Conservation (phyloP, 1,140 invertebrate species). For the Teleogryllus occipitalis region DNA sequence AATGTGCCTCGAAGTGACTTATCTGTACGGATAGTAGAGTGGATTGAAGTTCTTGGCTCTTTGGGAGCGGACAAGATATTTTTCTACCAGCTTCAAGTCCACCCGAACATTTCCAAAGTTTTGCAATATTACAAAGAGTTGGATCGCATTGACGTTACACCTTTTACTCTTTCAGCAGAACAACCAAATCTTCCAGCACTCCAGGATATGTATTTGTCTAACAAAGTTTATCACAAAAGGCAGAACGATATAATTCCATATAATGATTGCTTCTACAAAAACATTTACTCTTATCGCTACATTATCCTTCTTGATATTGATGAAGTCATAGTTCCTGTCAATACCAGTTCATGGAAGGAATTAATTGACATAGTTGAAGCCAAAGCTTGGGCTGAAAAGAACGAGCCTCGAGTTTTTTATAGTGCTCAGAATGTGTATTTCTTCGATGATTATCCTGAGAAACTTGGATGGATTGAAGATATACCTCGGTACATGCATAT, state of each 20-base stretch:
- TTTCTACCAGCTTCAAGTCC: constrained; percentile 58
- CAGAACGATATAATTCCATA: constrained; percentile 94
- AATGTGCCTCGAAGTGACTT: too few relatives aligned
- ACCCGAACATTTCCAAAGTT: constrained; percentile 46
- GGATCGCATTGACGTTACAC: too few relatives aligned
- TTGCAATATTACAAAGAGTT: constrained; percentile 39
- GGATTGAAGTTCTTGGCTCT: too few relatives aligned
- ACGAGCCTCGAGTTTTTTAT: constrained; percentile 72
- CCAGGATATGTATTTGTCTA: too few relatives aligned
- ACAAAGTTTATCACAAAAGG: constrained; percentile 70
- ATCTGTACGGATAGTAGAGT: too few relatives aligned
- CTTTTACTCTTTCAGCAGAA: too few relatives aligned
- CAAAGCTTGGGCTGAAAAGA: constrained; percentile 57
- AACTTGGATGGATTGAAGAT: constrained; percentile 72
- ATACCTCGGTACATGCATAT: constrained; percentile 88
- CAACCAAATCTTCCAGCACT: too few relatives aligned
- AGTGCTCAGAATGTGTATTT: constrained; percentile 93
- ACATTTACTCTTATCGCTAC: constrained; percentile 84
- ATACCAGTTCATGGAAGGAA: constrained; percentile 62
- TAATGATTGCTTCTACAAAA: constrained; percentile 92
- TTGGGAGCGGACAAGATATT: too few relatives aligned
- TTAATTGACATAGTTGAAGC: constrained; percentile 65
- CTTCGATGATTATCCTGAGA: constrained; percentile 77
- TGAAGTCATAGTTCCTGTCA: constrained; percentile 87
- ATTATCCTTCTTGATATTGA: constrained; percentile 87